Base-by-base conservation (phyloP, 2,888 invertebrate species). In the Rhingia rostrata region DNA sequence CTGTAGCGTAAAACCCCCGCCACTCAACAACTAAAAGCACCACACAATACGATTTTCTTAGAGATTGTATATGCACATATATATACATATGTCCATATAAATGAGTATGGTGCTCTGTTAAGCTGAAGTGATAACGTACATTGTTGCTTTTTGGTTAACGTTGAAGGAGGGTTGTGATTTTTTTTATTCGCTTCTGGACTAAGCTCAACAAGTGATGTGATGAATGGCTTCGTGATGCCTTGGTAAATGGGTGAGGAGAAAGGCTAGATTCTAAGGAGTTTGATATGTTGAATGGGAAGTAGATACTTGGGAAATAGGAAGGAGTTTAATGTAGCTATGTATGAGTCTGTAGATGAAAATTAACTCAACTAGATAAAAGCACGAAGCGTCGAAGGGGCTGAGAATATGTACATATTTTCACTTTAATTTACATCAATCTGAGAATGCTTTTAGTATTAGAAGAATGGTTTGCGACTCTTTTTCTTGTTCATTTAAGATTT, bases 131-230 rank as follows among this genome's bases (percentile, higher is more conserved):
- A 81, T 81, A 75, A 81, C 70, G 69, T 75, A 39, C 51, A 66
- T 47, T 82, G 66, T 60, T 39, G 58, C 53, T 66, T 37, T n/a
- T 49, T 5, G 43, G 58, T 70, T 69, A 64, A 75, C 69, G 69
- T 41, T 12, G 41, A 32, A 6, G 58, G 43, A n/a, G 56, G 56
- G 43, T 54, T 41, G 35, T 49, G 53, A 47, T 14, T 43, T 60
- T 47, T 39, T 37, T 12, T 45, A 58, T 14, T 58, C 67, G 75
- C 30, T 53, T 80, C 63, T 58, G 33, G 35, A 37, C 37, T 47
- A 58, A 69, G 47, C 75, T 81, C 75, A 81, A 81, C 75, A 81
- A 81, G 81, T 81, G 70, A 58, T 75, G 14, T 81, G 70, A 58
- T 75, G 14, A 67, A 63, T 56, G 74, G 37, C 32, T 56, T 3